Evolutionary conservation across 1,140 invertebrate genomes (phyloP).

Genomic region (Aphaenogaster ashmeadi): DNA sequence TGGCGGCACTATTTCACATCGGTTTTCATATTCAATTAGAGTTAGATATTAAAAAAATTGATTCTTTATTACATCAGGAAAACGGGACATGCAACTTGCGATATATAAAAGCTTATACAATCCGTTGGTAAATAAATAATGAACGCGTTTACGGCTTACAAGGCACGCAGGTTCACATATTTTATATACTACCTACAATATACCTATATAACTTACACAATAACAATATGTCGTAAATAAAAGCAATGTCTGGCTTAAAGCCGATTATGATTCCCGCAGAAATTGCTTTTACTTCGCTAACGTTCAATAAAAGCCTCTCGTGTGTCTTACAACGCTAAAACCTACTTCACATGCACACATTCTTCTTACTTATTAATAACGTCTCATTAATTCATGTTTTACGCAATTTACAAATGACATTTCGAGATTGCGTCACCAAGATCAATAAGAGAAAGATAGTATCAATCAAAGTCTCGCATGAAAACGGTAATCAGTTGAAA

Average conservation of each 20-base stretch:
- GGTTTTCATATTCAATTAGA: slow-evolving; percentile 14
- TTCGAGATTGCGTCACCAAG: background rate
- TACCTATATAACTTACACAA: slow-evolving; percentile 18
- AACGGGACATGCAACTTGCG: slow-evolving; percentile 77
- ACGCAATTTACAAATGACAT: background rate
- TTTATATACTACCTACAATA: slow-evolving; percentile 51
- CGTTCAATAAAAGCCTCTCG: slow-evolving; percentile 45
- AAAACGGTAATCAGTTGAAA: slow-evolving; percentile 16
- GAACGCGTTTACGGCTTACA: slow-evolving; percentile 74
- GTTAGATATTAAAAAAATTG: slow-evolving; percentile 38
- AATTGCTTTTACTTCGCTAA: slow-evolving; percentile 46
- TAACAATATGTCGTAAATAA: slow-evolving; percentile 31
- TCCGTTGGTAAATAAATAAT: slow-evolving; percentile 79
- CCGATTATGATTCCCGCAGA: slow-evolving; percentile 14
- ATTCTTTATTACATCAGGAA: slow-evolving; percentile 63
- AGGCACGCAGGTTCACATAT: slow-evolving; percentile 76
- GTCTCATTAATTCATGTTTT: slow-evolving; percentile 7
- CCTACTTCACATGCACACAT: slow-evolving; percentile 24
- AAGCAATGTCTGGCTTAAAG: slow-evolving; percentile 37
- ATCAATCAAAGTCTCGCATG: slow-evolving; percentile 22
- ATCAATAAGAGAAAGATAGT: slow-evolving; percentile 27
- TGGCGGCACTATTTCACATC: background rate
- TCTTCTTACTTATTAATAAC: slow-evolving; percentile 36
- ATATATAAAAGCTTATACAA: slow-evolving; percentile 76
- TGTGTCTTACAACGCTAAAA: slow-evolving; percentile 39